Conservation (phyloP, 2,888 invertebrate genomes). For the Drosophila cognata region DNA sequence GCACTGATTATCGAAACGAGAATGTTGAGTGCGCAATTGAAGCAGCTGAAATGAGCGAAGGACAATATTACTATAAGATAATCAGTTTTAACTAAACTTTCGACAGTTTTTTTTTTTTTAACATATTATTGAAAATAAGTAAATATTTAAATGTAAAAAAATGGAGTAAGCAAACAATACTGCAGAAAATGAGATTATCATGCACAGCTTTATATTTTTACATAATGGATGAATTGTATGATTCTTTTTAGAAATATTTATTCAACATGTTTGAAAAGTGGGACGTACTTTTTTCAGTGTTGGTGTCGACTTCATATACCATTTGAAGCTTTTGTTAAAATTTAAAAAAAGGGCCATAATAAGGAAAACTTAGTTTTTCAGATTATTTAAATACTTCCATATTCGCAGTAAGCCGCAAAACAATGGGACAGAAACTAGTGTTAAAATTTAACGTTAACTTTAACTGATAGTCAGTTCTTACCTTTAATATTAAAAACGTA, state of each 20-base stretch:
- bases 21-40: conserved; percentile 79
- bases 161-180: background rate
- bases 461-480: no score
- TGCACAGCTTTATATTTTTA: background rate
- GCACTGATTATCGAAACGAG: conserved; percentile 79
- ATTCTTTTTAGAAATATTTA: background rate
- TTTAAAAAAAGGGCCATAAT: no score
- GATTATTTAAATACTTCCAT: background rate
- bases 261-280: background rate
- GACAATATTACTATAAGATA: background rate
- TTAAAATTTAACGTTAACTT: background rate
- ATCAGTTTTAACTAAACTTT: background rate
- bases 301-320: background rate
- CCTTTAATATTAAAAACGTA: no score
- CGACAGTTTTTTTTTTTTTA: background rate
- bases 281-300: background rate
- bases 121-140: background rate
- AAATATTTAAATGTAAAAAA: background rate
- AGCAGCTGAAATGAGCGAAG: conserved; percentile 69
- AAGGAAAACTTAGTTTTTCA: background rate
- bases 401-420: background rate
- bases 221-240: background rate
- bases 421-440: background rate
- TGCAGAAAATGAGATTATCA: background rate
- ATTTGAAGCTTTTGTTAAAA: background rate